These are phyloP conservation scores for Procambarus clarkii DNA, from an alignment of 1,140 invertebrate species.

Conservation along the genomic window DNA sequence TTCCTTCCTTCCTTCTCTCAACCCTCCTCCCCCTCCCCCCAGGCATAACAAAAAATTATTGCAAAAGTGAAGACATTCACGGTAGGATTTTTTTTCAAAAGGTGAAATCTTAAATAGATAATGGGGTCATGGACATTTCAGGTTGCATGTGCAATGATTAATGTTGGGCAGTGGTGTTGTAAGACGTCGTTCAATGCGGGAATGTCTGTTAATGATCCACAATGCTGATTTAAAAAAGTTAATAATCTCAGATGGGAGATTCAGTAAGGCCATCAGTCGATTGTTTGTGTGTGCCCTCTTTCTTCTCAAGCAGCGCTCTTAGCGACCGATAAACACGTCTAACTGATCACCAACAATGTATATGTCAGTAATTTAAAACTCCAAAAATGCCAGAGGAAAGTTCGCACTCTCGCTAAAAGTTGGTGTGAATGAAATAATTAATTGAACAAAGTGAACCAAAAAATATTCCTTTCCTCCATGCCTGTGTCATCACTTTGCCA, in stretches of 20 bases:
- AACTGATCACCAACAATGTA: not conserved
- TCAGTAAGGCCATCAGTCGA: too few species aligned
- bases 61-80: not conserved
- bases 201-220: not conserved
- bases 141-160: conserved; percentile 31
- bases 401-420: not conserved
- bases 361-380: not conserved
- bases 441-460: not conserved
- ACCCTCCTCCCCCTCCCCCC: too few species aligned
- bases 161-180: not conserved
- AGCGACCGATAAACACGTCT: too few species aligned
- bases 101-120: conserved; percentile 30
- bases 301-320: too few species aligned
- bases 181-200: not conserved
- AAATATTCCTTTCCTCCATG: not conserved
- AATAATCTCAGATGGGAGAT: not conserved
- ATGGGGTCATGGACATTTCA: conserved; percentile 23
- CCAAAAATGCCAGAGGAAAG: not conserved
- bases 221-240: not conserved
- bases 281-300: too few species aligned
- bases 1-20: too few species aligned
- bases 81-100: not conserved
- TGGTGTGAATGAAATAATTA: conserved; percentile 3
- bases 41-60: conserved; percentile 1
- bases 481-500: not conserved